These are phyloP conservation scores for Hydra vulgaris DNA, from an alignment of 30 jellyfish, hydroid and myxozoan genomes.

Conservation along the genomic window DNA sequence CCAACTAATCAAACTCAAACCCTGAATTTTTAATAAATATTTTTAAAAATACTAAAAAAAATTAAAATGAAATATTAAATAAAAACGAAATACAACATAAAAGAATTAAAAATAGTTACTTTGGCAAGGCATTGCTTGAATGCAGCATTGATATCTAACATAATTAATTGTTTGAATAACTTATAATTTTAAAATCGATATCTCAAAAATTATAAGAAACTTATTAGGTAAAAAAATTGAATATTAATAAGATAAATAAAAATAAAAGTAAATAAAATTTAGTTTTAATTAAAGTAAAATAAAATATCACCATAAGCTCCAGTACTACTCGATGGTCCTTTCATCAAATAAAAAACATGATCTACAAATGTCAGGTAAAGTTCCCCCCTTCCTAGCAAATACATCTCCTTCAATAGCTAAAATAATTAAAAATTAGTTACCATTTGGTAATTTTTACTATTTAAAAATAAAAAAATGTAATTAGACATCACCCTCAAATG, in stretches of 20 bases:
- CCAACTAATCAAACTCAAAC: too few relatives aligned
- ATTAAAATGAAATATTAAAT: too few relatives aligned
- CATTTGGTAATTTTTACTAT: not conserved
- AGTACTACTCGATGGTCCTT: constrained; percentile 61
- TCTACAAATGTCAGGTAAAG: constrained; percentile 79
- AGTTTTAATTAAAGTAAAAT: too few relatives aligned
- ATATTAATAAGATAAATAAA: too few relatives aligned
- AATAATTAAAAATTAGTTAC: constrained; percentile 3
- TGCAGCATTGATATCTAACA: constrained; percentile 56
- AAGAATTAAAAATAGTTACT: constrained; percentile 45
- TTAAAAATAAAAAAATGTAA: not conserved
- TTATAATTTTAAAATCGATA: too few relatives aligned
- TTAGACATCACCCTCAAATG: constrained; percentile 47
- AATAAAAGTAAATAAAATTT: too few relatives aligned
- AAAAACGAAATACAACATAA: not conserved
- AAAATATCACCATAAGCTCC: constrained; percentile 10
- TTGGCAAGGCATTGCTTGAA: constrained; percentile 73
- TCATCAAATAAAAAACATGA: constrained; percentile 50
- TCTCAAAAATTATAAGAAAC: too few relatives aligned
- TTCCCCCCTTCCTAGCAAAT: constrained; percentile 92
- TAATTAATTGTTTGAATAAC: not conserved
- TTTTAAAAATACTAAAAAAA: too few relatives aligned
- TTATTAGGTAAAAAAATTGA: not conserved
- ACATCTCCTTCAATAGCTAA: constrained; percentile 70
- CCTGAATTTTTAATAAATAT: too few relatives aligned